phyloP scores from a whole-genome alignment of 2,888 invertebrate species.

The Xiphydria camelus region DNA sequence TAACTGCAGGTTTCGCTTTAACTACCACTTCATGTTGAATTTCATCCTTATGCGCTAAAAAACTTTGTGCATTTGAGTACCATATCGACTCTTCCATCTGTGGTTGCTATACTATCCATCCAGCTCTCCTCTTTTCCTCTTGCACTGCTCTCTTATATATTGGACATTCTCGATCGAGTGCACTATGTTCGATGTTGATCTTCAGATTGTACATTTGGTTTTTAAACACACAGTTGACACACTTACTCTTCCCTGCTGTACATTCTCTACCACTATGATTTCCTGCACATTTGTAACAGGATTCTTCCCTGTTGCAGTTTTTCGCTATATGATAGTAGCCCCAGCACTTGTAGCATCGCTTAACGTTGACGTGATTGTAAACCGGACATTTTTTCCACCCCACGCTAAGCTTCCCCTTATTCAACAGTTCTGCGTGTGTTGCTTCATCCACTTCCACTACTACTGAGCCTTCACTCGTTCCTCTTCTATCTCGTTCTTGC shows the following conservation, averaged over 20 bases:
- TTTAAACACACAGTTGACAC: conserved; percentile 18
- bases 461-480: conserved; percentile 4
- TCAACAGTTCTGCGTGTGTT: conserved; percentile 11
- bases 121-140: conserved; percentile 14
- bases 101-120: conserved; percentile 16
- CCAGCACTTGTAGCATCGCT: conserved; percentile 16
- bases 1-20: conserved; percentile 9
- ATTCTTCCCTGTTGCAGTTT: conserved; percentile 16
- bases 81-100: conserved; percentile 9
- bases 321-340: conserved; percentile 17
- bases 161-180: conserved; percentile 18
- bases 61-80: conserved; percentile 11
- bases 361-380: conserved; percentile 12
- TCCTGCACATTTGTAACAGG: conserved; percentile 17
- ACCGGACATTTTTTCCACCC: conserved; percentile 19
- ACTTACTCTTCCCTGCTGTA: conserved; percentile 8
- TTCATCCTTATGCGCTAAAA: conserved; percentile 20
- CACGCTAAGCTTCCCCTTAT: conserved; percentile 12
- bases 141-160: conserved; percentile 12
- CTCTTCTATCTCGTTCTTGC: no score
- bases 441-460: conserved; percentile 1
- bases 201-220: conserved; percentile 8
- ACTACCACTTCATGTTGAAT: conserved; percentile 13
- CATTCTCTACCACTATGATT: conserved; percentile 15
- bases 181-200: conserved; percentile 10